Evolutionary conservation across 1,140 invertebrate species (phyloP), one percentile per base, ranked within the genome.

Genomic region (Drosophila sucinea): DNA sequence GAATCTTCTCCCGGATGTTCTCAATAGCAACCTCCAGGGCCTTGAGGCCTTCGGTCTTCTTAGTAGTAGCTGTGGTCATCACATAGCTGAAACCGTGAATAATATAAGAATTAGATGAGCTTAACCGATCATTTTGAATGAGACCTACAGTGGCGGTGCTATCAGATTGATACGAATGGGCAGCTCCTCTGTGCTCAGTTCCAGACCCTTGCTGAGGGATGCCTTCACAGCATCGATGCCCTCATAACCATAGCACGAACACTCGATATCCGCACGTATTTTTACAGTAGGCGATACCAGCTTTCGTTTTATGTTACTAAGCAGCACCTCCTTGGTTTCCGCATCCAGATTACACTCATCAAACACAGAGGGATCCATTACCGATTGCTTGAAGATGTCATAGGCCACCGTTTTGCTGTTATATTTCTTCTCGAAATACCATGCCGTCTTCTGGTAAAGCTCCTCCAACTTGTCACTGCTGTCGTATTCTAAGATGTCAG

Each of bases 141-240:
- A 8, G 25, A 87, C 90, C 79, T 66, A 99, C 73, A 98, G 93
- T 44, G 99, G 99, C 51, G 99, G 98, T 40, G 99, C 99, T 92
- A 99, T 99, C 58, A 99, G 93, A 93, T 99, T 99, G 81, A 99
- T 99, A 93, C 99, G 99, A 75, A 99, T 98, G 5, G 98, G 98
- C 93, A 99, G 95, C 75, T 98, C 97, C 84, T 97, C 96, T 5
- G 97, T 98, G 3, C 98, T 98, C 41, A 98, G 94, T 58, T 96
- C 95, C n/a, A 99, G 94, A 2, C 99, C 99, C 91, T 97, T 95
- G 92, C 95, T 96, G 3, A 99, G 93, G 0, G 99, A 98, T 67
- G 95, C 94, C 93, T 99, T 99, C 0, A 99, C 98, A 41, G 99
- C 99, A 94, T 99, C 98, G 83, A 99, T 99, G 32, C 99, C 99